These are phyloP conservation scores for Calephelis nemesis DNA, from an alignment of 1,140 invertebrate species.

Conservation along the genomic window DNA sequence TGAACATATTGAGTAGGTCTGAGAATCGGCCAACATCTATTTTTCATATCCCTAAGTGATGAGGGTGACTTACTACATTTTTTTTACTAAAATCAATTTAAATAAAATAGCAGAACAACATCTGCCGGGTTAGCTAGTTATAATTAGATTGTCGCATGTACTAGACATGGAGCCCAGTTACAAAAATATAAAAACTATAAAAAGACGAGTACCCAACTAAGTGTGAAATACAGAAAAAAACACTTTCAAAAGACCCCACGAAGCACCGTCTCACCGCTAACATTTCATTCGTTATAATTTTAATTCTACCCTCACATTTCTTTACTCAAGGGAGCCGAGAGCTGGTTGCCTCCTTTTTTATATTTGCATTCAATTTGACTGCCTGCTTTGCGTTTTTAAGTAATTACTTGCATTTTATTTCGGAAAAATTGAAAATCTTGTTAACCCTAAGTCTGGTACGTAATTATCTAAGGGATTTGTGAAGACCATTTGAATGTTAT, in stretches of 20 bases:
- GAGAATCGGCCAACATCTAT: too few species aligned
- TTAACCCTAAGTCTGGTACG: slow-evolving; percentile 9
- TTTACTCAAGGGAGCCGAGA: slow-evolving; percentile 29
- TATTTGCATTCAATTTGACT: slow-evolving; percentile 52
- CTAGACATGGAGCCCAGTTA: background rate
- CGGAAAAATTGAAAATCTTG: slow-evolving; percentile 7
- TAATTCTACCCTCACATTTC: slow-evolving; percentile 37
- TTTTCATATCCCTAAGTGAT: too few species aligned
- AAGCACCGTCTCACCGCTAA: slow-evolving; percentile 26
- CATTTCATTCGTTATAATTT: slow-evolving; percentile 47
- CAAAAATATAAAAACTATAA: slow-evolving; percentile 13
- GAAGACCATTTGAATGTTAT: slow-evolving; percentile 11
- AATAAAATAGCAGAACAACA: too few species aligned
- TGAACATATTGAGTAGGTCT: too few species aligned
- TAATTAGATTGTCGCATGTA: too few species aligned
- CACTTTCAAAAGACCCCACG: slow-evolving; percentile 19
- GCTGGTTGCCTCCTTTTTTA: slow-evolving; percentile 34
- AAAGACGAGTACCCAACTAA: slow-evolving; percentile 1
- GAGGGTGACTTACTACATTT: too few species aligned
- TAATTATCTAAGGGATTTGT: slow-evolving; percentile 13
- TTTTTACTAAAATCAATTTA: too few species aligned
- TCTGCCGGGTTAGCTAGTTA: too few species aligned
- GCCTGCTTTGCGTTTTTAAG: slow-evolving; percentile 54
- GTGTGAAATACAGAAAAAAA: slow-evolving; percentile 22
- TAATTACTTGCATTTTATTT: slow-evolving; percentile 56